Evolutionary conservation across 2,888 invertebrate genomes (phyloP), one percentile per base, ranked within the genome.

Genomic region (Coecobrya sp.): DNA sequence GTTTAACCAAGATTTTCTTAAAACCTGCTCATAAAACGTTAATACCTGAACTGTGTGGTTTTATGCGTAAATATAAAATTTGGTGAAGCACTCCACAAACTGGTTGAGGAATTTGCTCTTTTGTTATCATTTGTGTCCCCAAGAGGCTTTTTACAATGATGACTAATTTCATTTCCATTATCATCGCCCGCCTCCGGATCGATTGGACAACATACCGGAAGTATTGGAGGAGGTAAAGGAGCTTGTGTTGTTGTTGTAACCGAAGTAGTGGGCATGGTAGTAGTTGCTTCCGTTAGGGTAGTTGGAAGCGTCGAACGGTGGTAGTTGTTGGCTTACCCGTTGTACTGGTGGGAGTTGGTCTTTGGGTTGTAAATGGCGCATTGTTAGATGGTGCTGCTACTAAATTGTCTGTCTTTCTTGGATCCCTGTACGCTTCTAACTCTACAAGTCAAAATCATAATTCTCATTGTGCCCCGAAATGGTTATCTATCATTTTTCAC

Each of bases 151-250:
- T 89, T 91, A 42, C 93, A 93, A 36, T 93, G 93, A 52, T 93
- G 89, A 59, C 81, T 70, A 52, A 89, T 79, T 68, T 91, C 87
- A 45, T 91, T 76, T 30, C 62, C 82, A 79, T 4, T 68, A 11
- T 86, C 87, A 3, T 93, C 93, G 19, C 76, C 76, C 4, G 93
- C 73, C 7, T 91, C 62, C 11, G 93, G 92, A 30, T 93, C 84
- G 0, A 93, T 36, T 8, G 82, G 52, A 59, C 93, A 93, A 55
- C 93, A 93, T 4, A 93, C 86, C 8, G 93, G 92, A 25, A 93
- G 84, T 16, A 55, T 27, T 49, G 89, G 59, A 5, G 68, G 52
- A 59, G 52, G 68, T 27, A 16, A 42, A 76, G 52, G 87, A 30
- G 36, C 16, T 10, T 59, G 11, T 22, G 79, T 45, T 0, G 70